phyloP scores from a whole-genome alignment of 35 echinoderm and acorn worm genomes.

The Nesometra sesokonis region DNA sequence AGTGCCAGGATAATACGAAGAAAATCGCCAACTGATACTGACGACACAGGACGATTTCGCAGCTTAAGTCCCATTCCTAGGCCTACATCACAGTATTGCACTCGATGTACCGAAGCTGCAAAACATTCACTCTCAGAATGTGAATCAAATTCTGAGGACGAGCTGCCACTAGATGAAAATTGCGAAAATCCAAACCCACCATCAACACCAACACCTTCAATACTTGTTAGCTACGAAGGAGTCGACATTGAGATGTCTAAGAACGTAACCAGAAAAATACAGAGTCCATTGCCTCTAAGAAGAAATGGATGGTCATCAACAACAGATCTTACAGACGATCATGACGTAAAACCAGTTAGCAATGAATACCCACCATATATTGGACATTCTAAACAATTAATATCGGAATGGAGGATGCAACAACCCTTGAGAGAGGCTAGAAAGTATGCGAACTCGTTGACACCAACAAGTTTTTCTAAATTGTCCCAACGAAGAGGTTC shows the following conservation, averaged over 20 bases:
- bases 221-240: neutral
- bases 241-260: neutral
- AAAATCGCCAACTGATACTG: neutral
- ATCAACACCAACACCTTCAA: neutral
- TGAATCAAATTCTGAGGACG: too few relatives aligned
- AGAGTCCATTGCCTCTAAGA: neutral
- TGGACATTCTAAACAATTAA: neutral
- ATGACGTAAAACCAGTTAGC: neutral
- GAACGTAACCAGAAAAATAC: neutral
- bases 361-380: neutral
- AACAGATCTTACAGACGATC: neutral
- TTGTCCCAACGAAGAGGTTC: neutral
- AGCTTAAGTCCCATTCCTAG: too few relatives aligned
- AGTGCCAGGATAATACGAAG: neutral
- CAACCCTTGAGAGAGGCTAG: neutral
- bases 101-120: too few relatives aligned
- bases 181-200: neutral
- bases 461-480: neutral
- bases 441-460: neutral
- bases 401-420: neutral
- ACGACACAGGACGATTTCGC: neutral
- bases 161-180: neutral
- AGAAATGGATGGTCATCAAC: neutral
- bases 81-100: too few relatives aligned
- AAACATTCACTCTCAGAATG: too few relatives aligned